phyloP scores from a whole-genome alignment of 2,888 invertebrate species.

The Lysandra coridon region DNA sequence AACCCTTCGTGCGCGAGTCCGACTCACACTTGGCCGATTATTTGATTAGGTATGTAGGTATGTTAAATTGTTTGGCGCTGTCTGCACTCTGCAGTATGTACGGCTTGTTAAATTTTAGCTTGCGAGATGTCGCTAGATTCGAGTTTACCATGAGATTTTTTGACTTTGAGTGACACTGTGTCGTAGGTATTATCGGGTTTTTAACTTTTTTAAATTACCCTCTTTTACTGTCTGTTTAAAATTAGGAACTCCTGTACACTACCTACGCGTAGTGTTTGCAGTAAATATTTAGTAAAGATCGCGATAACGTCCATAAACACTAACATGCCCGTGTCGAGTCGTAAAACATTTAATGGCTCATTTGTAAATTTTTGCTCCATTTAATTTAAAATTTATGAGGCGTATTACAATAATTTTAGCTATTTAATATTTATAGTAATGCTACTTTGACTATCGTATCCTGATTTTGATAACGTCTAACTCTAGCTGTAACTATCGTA shows the following conservation, averaged over 20 bases:
- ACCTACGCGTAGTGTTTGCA: not conserved
- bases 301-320: conserved; percentile 1
- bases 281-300: conserved; percentile 18
- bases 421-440: not conserved
- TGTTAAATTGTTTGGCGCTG: not conserved
- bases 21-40: too few species aligned
- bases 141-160: not conserved
- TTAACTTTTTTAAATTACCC: not conserved
- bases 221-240: not conserved
- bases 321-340: not conserved
- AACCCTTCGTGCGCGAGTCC: too few species aligned
- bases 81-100: not conserved
- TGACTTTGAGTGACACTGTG: too few species aligned
- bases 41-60: not conserved
- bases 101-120: not conserved
- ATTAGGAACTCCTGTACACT: not conserved
- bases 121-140: not conserved
- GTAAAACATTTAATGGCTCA: conserved; percentile 22
- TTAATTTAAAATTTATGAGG: not conserved
- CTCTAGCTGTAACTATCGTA: not conserved
- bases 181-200: not conserved
- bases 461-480: conserved; percentile 9
- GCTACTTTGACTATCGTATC: not conserved
- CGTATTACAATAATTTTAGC: not conserved
- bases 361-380: conserved; percentile 14